A percentile compares a stretch with the other conserved stretches of the same genome.
Conservation (phyloP, 2,113 vertebrate genomes). For the Ancistrus triradiatus region DNA sequence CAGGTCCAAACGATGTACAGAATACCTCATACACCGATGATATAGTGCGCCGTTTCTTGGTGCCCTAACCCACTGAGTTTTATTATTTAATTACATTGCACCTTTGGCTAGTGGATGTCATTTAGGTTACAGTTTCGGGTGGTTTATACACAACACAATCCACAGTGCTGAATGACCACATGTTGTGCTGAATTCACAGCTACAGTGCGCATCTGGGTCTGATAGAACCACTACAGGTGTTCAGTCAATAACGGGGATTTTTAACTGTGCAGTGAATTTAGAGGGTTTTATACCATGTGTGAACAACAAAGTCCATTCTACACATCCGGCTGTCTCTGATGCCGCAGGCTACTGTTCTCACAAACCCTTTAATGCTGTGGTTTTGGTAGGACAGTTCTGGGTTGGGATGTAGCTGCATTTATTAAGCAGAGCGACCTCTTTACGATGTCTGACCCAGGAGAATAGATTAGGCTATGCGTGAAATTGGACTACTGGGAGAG, state of each 20-base stretch:
- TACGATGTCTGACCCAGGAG: constrained; percentile 19
- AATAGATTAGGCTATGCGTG: constrained; percentile 30
- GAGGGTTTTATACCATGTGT: not conserved
- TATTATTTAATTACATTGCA: not conserved
- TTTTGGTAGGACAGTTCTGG: not conserved
- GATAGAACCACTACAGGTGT: constrained; percentile 23
- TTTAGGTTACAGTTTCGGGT: not conserved
- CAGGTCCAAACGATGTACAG: too few relatives aligned
- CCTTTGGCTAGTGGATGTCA: not conserved
- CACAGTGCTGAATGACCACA: not conserved
- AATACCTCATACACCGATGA: too few relatives aligned
- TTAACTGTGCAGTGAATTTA: constrained; percentile 2
- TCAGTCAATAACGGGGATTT: constrained; percentile 3
- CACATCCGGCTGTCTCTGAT: not conserved
- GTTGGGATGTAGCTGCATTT: constrained; percentile 2
- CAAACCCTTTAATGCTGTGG: not conserved
- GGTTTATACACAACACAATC: not conserved
- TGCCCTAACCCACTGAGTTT: not conserved
- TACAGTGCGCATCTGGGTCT: constrained; percentile 1
- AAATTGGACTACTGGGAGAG: constrained; percentile 24
- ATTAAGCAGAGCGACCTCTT: constrained; percentile 9
- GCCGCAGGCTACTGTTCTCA: not conserved
- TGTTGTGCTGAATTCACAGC: constrained; percentile 20
- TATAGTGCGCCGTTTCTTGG: not conserved
- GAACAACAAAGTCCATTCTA: not conserved